phyloP scores from a whole-genome alignment of 1,140 invertebrate species.

The Pararge aegeria region DNA sequence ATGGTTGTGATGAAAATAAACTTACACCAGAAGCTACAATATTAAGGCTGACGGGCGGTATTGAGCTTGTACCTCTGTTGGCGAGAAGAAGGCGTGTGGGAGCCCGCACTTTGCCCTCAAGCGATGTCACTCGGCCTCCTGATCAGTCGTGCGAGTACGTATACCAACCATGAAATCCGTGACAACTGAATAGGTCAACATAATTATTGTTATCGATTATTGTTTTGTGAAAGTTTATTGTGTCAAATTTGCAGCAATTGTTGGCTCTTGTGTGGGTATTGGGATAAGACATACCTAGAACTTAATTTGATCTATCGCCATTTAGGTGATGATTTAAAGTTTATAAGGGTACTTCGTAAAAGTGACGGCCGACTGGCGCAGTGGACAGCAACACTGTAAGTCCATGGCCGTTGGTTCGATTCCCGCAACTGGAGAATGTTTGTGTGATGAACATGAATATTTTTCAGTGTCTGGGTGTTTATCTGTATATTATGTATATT shows the following conservation, averaged over 20 bases:
- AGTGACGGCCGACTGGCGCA: no score
- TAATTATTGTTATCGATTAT: slow-evolving; percentile 1
- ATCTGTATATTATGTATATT: no score
- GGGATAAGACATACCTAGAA: background rate
- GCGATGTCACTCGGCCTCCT: slow-evolving; percentile 81
- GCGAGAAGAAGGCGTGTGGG: slow-evolving; percentile 76
- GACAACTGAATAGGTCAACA: background rate
- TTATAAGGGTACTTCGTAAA: no score
- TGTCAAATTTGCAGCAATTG: background rate
- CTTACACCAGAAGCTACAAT: slow-evolving; percentile 73
- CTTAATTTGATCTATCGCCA: no score
- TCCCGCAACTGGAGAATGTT: no score
- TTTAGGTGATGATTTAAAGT: no score
- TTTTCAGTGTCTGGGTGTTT: no score
- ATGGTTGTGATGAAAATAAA: slow-evolving; percentile 50
- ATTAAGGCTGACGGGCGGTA: slow-evolving; percentile 80
- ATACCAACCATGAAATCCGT: slow-evolving; percentile 7
- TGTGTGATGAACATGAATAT: no score
- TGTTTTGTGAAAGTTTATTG: slow-evolving; percentile 8
- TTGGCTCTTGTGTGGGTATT: background rate
- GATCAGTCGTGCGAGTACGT: slow-evolving; percentile 67
- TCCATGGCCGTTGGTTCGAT: no score
- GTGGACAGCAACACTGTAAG: no score
- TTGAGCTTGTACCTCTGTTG: slow-evolving; percentile 85
- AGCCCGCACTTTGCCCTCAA: slow-evolving; percentile 74